Percentiles rank a stretch among this genome's conserved stretches.
These are phyloP conservation scores for Pinctada fucata DNA, from an alignment of 2,888 invertebrate species.

Conservation along the genomic window DNA sequence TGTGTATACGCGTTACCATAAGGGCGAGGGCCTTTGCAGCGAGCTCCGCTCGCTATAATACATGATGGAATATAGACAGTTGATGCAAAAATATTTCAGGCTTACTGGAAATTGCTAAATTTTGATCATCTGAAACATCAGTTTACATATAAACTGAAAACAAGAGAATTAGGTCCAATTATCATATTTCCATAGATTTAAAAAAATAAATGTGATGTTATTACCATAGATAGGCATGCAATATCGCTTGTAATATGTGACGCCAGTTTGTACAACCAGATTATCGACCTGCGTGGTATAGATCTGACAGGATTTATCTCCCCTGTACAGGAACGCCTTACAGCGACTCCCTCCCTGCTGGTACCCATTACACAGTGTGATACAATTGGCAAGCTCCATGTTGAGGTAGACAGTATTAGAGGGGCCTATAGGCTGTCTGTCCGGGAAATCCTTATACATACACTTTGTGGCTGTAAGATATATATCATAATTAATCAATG, in stretches of 20 bases:
- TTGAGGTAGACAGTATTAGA: not conserved
- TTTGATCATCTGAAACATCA: too few species aligned
- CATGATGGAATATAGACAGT: too few species aligned
- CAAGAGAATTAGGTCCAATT: too few species aligned
- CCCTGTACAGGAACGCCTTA: not conserved
- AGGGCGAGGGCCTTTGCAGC: too few species aligned
- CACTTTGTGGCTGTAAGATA: not conserved
- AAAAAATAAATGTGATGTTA: not conserved
- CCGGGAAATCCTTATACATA: not conserved
- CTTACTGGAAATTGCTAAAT: too few species aligned
- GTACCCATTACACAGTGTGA: not conserved
- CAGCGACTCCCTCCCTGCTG: not conserved
- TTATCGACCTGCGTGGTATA: not conserved
- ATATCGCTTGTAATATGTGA: not conserved
- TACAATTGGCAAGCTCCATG: constrained; percentile 1
- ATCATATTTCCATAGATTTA: too few species aligned
- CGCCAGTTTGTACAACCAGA: not conserved
- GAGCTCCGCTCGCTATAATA: too few species aligned
- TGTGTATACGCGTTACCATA: too few species aligned
- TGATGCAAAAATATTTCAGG: too few species aligned
- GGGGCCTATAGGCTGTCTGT: not conserved
- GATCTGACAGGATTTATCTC: not conserved
- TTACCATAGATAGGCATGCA: not conserved
- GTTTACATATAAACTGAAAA: too few species aligned
- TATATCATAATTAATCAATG: too few species aligned